Conservation (phyloP, 1,140 invertebrate genomes). For the Hylaeus anthracinus region DNA sequence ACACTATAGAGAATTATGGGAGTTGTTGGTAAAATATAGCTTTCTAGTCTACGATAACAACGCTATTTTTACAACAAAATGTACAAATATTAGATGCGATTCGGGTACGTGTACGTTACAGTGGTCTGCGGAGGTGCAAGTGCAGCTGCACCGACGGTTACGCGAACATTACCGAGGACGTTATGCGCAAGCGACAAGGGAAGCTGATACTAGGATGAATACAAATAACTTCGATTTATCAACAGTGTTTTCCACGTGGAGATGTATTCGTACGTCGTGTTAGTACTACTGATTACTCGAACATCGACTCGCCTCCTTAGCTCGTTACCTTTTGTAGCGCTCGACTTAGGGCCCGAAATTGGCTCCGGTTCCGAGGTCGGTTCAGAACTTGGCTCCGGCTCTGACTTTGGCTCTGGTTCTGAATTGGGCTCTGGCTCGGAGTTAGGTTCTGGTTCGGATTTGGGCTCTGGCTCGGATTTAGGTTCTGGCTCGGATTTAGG, state of each 20-base stretch:
- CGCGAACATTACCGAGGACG: neutral
- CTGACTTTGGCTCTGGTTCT: conserved; percentile 57
- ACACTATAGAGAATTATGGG: neutral
- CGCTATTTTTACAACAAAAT: neutral
- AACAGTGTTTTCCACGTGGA: neutral
- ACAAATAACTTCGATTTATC: neutral
- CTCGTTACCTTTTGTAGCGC: conserved; percentile 71
- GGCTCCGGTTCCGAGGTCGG: conserved; percentile 80
- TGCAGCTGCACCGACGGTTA: neutral
- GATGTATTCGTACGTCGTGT: conserved; percentile 3
- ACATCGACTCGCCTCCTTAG: conserved; percentile 29
- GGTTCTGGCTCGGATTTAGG: conserved; percentile 76
- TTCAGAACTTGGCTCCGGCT: conserved; percentile 76
- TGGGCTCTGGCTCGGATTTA: conserved; percentile 77
- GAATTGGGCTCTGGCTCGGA: conserved; percentile 68
- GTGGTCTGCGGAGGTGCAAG: neutral
- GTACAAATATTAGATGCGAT: neutral
- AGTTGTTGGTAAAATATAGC: no score
- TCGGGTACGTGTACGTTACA: neutral
- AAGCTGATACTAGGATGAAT: conserved; percentile 11
- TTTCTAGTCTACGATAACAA: neutral
- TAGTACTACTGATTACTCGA: conserved; percentile 35
- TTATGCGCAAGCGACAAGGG: conserved; percentile 26
- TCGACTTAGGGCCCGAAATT: conserved; percentile 68
- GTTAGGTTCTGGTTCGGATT: conserved; percentile 73